These are phyloP conservation scores for Unio pictorum DNA, from an alignment of 2,888 invertebrate species.

Conservation along the genomic window DNA sequence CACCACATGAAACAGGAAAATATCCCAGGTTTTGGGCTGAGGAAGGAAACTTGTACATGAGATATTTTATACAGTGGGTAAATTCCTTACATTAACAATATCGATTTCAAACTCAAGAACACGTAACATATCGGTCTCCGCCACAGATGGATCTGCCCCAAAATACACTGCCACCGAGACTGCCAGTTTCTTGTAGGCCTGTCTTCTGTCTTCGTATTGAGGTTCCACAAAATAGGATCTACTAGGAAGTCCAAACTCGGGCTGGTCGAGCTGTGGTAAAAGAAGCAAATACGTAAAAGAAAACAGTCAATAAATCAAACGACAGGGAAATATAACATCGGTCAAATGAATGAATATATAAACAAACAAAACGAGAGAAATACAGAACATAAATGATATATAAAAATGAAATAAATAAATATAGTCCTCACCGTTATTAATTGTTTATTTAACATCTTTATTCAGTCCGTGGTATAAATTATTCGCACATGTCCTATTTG, in stretches of 20 bases:
- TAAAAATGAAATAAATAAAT: too few species aligned
- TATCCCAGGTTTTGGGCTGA: too few species aligned
- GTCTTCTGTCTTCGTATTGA: constrained; percentile 75
- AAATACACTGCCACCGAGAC: constrained; percentile 86
- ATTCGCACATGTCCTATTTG: too few species aligned
- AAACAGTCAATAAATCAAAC: background rate
- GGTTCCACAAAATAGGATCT: constrained; percentile 83
- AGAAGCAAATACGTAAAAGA: too few species aligned
- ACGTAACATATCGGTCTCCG: constrained; percentile 81
- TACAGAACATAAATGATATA: too few species aligned
- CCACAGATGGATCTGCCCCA: constrained; percentile 81
- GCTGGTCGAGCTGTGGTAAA: constrained; percentile 85
- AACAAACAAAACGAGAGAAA: too few species aligned
- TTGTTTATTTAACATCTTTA: too few species aligned
- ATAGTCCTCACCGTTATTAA: too few species aligned
- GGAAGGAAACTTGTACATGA: too few species aligned
- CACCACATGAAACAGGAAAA: too few species aligned
- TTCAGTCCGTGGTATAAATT: too few species aligned
- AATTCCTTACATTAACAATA: constrained; percentile 86
- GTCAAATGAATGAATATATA: background rate
- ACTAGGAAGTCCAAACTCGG: constrained; percentile 82
- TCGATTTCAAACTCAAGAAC: constrained; percentile 90
- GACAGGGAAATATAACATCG: background rate
- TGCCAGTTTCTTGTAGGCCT: constrained; percentile 89
- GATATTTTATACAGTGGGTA: too few species aligned